These are phyloP conservation scores for Cotesia vestalis DNA, from an alignment of 1,140 invertebrate genomes.

Conservation along the genomic window DNA sequence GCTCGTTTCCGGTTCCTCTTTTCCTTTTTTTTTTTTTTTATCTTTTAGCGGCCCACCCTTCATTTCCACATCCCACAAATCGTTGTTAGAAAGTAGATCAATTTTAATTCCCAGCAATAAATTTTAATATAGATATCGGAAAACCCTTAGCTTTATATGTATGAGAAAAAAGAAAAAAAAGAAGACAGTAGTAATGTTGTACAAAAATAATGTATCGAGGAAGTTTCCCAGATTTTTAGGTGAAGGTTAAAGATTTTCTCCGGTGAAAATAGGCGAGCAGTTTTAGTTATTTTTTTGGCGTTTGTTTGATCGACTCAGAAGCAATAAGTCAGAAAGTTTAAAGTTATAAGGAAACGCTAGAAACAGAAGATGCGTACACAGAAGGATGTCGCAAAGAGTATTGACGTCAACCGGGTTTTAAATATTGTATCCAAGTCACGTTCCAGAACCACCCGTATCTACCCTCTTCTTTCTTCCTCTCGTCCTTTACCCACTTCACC, in stretches of 20 bases:
- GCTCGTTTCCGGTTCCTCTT: conserved; percentile 34
- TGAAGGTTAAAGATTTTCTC: conserved; percentile 48
- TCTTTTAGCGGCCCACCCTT: neutral
- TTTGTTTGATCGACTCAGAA: too few relatives aligned
- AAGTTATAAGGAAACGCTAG: conserved; percentile 11
- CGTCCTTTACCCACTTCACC: conserved; percentile 20
- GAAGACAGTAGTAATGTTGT: too few relatives aligned
- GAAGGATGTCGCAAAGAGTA: conserved; percentile 48
- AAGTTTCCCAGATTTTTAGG: conserved; percentile 34
- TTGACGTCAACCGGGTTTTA: conserved; percentile 56
- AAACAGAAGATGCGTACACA: conserved; percentile 37
- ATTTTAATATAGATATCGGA: too few relatives aligned
- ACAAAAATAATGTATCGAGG: conserved; percentile 16
- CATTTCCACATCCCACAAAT: neutral
- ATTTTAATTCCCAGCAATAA: too few relatives aligned
- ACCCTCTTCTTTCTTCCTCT: conserved; percentile 33
- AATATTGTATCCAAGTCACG: conserved; percentile 60
- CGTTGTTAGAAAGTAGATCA: neutral
- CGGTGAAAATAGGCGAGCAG: neutral
- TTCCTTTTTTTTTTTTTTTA: neutral
- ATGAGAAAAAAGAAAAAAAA: neutral
- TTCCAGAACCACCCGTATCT: conserved; percentile 52
- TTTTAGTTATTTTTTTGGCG: too few relatives aligned
- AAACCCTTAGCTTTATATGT: neutral
- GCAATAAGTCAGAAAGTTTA: conserved; percentile 1